A percentile compares a stretch with the other conserved stretches of the same genome.
Conservation (phyloP, 2,888 invertebrate species). For the Drosophila longiperda region DNA sequence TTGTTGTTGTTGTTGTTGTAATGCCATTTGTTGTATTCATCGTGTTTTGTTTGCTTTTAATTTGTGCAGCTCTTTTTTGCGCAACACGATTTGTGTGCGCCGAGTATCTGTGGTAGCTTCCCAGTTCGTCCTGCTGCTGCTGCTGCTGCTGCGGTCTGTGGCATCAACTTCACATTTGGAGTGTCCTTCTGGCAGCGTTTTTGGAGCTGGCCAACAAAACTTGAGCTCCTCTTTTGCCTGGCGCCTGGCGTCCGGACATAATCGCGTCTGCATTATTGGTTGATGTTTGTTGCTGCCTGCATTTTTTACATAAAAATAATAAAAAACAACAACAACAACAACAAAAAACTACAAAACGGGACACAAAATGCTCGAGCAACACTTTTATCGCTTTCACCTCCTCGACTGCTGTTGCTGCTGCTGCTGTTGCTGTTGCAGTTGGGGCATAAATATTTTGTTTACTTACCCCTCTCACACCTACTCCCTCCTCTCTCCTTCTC, state of each 20-base stretch:
- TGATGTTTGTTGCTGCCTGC: slow-evolving; percentile 81
- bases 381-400: slow-evolving; percentile 51
- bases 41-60: slow-evolving; percentile 78
- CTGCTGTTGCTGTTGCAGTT: slow-evolving; percentile 13
- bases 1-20: slow-evolving; percentile 1
- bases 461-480: slow-evolving; percentile 44
- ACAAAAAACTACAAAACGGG: slow-evolving; percentile 12
- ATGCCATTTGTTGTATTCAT: slow-evolving; percentile 67
- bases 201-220: slow-evolving; percentile 30
- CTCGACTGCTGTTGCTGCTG: slow-evolving; percentile 3
- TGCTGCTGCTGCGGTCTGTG: slow-evolving; percentile 33
- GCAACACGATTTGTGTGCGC: slow-evolving; percentile 50
- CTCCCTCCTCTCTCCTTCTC: background rate
- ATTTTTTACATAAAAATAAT: slow-evolving; percentile 56
- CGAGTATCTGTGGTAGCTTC: slow-evolving; percentile 32
- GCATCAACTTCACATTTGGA: slow-evolving; percentile 76
- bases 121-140: slow-evolving; percentile 18
- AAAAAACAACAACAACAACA: background rate
- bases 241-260: slow-evolving; percentile 75
- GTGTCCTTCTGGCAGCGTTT: slow-evolving; percentile 52
- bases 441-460: slow-evolving; percentile 78
- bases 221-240: slow-evolving; percentile 17
- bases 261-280: slow-evolving; percentile 85
- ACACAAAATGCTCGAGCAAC: slow-evolving; percentile 29
- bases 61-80: slow-evolving; percentile 63